Conservation (phyloP, 2,888 invertebrate species). For the Nomada fabriciana region DNA sequence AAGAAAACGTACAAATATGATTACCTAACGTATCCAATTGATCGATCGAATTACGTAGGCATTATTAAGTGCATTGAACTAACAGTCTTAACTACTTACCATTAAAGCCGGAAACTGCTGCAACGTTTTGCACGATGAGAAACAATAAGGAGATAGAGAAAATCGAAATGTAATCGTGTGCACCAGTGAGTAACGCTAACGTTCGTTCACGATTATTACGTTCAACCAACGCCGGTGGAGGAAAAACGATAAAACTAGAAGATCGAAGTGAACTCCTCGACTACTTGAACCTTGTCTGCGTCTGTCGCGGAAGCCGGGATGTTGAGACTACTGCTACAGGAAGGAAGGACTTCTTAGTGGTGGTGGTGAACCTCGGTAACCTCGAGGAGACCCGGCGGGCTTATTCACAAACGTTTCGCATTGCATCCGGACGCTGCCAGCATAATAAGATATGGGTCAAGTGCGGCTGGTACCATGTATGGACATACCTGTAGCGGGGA, state of each 20-base stretch:
- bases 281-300: constrained; percentile 32
- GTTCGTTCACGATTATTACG: neutral
- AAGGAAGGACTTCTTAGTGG: constrained; percentile 67
- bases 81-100: constrained; percentile 18
- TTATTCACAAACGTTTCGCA: constrained; percentile 68
- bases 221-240: neutral
- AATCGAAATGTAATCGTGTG: neutral
- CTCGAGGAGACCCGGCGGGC: constrained; percentile 65
- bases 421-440: constrained; percentile 82
- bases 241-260: constrained; percentile 17
- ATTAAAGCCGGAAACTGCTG: neutral
- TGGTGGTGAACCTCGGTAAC: constrained; percentile 61
- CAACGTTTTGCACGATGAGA: neutral
- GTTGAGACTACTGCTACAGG: constrained; percentile 50
- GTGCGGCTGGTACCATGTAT: constrained; percentile 82
- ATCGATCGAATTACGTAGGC: no score
- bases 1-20: no score
- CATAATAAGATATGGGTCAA: constrained; percentile 84
- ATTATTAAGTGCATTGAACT: neutral
- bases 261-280: constrained; percentile 32
- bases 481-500: constrained; percentile 71
- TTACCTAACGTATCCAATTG: no score
- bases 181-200: neutral
- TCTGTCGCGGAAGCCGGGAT: constrained; percentile 55
- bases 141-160: no score